A percentile compares a stretch with the other conserved stretches of the same genome.
Evolutionary conservation across 2,113 vertebrate genomes (phyloP).

Genomic region (Myotis brandtii): DNA sequence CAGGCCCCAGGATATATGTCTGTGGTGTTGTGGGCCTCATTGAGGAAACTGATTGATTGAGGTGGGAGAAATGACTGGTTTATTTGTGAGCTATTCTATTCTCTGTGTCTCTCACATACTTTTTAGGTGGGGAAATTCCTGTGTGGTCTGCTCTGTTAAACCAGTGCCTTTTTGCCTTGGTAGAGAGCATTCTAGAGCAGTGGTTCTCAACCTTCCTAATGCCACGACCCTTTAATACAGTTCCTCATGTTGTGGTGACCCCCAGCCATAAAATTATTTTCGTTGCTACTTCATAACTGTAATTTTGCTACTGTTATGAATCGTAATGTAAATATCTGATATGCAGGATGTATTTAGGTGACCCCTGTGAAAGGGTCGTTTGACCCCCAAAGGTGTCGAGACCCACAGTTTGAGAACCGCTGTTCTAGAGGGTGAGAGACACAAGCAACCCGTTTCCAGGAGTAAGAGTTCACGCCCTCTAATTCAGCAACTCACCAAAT

Average conservation of each 20-base stretch:
- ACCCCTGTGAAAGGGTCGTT: too few relatives aligned
- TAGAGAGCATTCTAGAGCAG: neutral
- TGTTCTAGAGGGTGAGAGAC: neutral
- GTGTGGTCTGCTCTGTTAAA: neutral
- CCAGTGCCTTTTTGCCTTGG: neutral
- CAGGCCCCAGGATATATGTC: neutral
- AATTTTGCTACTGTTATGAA: too few relatives aligned
- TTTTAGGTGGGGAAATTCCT: neutral
- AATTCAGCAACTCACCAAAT: neutral
- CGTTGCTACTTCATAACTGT: too few relatives aligned
- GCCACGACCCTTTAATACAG: too few relatives aligned
- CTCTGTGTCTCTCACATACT: neutral
- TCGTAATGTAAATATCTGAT: too few relatives aligned
- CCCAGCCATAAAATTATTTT: too few relatives aligned
- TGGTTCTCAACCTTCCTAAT: too few relatives aligned
- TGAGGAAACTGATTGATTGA: neutral
- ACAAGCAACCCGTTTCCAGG: neutral
- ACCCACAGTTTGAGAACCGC: too few relatives aligned
- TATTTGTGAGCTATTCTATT: neutral
- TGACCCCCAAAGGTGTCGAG: too few relatives aligned
- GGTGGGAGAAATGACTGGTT: neutral
- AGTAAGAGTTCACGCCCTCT: neutral
- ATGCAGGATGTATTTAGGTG: too few relatives aligned
- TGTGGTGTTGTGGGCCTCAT: neutral
- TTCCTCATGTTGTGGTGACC: too few relatives aligned